phyloP scores from a whole-genome alignment of 30 jellyfish, hydroid and myxozoan species.

The Mastigias papua region DNA sequence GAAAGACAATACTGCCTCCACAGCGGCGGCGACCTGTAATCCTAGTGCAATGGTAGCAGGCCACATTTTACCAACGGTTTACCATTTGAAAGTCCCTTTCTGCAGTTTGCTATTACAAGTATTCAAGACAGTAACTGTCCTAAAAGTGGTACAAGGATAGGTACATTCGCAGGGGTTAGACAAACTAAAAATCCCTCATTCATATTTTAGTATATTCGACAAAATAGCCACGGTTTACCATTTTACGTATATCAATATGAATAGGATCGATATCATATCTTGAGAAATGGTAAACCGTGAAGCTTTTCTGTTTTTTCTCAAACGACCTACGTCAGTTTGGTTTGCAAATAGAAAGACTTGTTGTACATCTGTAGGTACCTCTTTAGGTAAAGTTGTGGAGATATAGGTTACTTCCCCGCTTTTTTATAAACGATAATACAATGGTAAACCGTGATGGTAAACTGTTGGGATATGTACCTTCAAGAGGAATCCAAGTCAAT shows the following conservation, averaged over 20 bases:
- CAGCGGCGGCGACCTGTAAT: too few relatives aligned
- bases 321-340: background rate
- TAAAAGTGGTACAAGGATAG: background rate
- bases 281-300: background rate
- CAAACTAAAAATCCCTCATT: background rate
- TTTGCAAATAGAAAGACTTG: background rate
- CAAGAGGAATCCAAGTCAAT: background rate
- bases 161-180: background rate
- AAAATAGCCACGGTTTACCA: background rate
- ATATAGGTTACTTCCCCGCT: background rate
- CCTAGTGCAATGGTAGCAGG: too few relatives aligned
- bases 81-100: too few relatives aligned
- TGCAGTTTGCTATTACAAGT: background rate
- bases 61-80: too few relatives aligned
- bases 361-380: background rate
- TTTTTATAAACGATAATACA: background rate
- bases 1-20: too few relatives aligned
- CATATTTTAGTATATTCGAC: background rate
- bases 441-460: background rate
- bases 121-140: background rate
- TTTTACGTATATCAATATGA: background rate
- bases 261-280: background rate
- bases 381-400: background rate
- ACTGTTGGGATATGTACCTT: background rate
- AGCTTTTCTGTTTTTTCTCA: background rate